Percentiles rank a stretch among this genome's conserved stretches.
phyloP scores from a whole-genome alignment of 2,888 invertebrate genomes.

The Gymnocheta viridis region DNA sequence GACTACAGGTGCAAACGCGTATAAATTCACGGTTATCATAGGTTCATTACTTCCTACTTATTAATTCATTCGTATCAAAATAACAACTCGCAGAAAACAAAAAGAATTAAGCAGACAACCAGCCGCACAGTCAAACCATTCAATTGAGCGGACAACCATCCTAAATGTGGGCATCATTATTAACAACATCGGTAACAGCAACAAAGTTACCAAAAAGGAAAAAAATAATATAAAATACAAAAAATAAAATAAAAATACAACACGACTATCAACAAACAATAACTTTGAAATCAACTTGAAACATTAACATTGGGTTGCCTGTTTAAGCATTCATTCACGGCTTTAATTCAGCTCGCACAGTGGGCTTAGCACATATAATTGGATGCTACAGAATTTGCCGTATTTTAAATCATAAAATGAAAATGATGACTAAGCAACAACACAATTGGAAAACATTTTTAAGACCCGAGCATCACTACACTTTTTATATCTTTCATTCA shows the following conservation, averaged over 20 bases:
- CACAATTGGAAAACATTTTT: no score
- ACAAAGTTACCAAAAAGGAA: slow-evolving; percentile 11
- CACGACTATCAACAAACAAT: slow-evolving; percentile 8
- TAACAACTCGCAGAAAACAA: slow-evolving; percentile 1
- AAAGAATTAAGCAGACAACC: slow-evolving; percentile 5
- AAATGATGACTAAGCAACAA: no score
- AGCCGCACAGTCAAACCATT: slow-evolving; percentile 6
- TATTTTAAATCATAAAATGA: neutral
- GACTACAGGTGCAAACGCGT: slow-evolving; percentile 67
- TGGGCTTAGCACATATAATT: slow-evolving; percentile 16
- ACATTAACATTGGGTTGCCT: slow-evolving; percentile 49
- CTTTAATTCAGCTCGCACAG: slow-evolving; percentile 47
- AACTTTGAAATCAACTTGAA: slow-evolving; percentile 34
- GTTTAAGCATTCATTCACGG: slow-evolving; percentile 58
- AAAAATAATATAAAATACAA: neutral
- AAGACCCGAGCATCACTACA: no score
- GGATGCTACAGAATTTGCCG: neutral
- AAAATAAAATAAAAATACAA: neutral
- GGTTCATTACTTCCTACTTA: slow-evolving; percentile 28
- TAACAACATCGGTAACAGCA: slow-evolving; percentile 11
- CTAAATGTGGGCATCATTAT: slow-evolving; percentile 50
- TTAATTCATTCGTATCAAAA: slow-evolving; percentile 50
- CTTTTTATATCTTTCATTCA: no score
- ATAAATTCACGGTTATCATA: slow-evolving; percentile 61
- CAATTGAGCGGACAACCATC: slow-evolving; percentile 47